Percentiles rank a stretch among this genome's conserved stretches.
These are phyloP conservation scores for Propithecus perrieri DNA, from an alignment of 2,797 vertebrate species.

Conservation along the genomic window DNA sequence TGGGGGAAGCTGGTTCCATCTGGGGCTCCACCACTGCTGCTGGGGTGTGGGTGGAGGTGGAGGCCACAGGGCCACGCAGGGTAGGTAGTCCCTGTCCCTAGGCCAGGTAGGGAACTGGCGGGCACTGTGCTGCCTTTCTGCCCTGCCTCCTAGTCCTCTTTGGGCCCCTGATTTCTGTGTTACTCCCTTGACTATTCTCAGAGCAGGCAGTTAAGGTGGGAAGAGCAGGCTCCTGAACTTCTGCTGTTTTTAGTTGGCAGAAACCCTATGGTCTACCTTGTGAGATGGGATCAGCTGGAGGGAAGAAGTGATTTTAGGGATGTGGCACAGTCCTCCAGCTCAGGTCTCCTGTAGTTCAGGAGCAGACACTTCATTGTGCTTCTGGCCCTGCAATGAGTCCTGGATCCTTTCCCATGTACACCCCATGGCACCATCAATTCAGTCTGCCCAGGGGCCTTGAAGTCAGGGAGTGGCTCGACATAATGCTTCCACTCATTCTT, in stretches of 20 bases:
- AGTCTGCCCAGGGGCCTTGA: constrained; percentile 84
- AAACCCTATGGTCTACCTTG: background rate
- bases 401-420: constrained; percentile 90
- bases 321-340: constrained; percentile 65
- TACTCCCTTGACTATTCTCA: background rate
- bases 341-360: constrained; percentile 90
- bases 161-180: background rate
- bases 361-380: constrained; percentile 92
- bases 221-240: background rate
- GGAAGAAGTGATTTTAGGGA: constrained; percentile 83
- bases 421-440: constrained; percentile 91
- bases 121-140: background rate
- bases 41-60: too few relatives aligned
- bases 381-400: constrained; percentile 90
- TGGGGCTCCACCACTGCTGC: background rate
- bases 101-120: background rate
- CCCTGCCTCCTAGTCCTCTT: background rate
- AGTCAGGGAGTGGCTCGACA: constrained; percentile 82
- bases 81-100: background rate
- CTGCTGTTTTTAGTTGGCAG: background rate
- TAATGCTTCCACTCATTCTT: constrained; percentile 92
- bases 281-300: background rate
- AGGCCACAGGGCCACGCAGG: background rate
- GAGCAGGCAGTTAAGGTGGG: background rate
- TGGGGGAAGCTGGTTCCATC: background rate